Conservation (phyloP, 2,113 vertebrate genomes). For the Carettochelys insculpta region DNA sequence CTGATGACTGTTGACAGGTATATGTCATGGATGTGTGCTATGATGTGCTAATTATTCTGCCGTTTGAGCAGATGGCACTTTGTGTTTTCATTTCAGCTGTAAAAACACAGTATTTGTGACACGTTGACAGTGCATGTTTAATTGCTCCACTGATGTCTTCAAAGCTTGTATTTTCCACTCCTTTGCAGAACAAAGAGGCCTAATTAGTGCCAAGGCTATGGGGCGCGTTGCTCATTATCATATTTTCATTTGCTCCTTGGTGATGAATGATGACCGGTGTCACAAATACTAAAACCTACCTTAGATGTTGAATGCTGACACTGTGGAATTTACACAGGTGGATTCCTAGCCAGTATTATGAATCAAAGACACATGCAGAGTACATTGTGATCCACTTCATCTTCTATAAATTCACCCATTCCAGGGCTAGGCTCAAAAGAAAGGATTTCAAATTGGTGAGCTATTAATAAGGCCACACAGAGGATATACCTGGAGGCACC, state of each 20-base stretch:
- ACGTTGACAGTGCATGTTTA: slow-evolving; percentile 45
- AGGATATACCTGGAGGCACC: not conserved
- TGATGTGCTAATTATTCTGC: slow-evolving; percentile 70
- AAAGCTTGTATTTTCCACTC: not conserved
- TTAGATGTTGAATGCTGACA: not conserved
- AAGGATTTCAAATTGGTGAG: not conserved
- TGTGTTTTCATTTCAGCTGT: slow-evolving; percentile 59
- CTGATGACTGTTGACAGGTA: slow-evolving; percentile 65
- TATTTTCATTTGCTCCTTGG: slow-evolving; percentile 24
- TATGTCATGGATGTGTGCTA: slow-evolving; percentile 26
- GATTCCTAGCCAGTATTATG: not conserved
- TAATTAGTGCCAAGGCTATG: slow-evolving; percentile 34
- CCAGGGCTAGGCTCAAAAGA: not conserved
- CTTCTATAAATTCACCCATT: not conserved
- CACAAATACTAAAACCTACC: not conserved
- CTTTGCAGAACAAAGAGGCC: not conserved
- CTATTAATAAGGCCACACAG: not conserved
- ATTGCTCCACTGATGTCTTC: slow-evolving; percentile 39
- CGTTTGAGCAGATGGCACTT: slow-evolving; percentile 62
- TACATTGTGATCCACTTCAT: not conserved
- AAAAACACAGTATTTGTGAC: slow-evolving; percentile 44
- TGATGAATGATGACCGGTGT: not conserved
- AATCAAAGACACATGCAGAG: not conserved
- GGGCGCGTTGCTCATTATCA: not conserved
- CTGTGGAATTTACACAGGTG: not conserved